Percentiles rank a stretch among this genome's conserved stretches.
These are phyloP conservation scores for Anthophora plumipes DNA, from an alignment of 2,888 invertebrate genomes.

Conservation along the genomic window DNA sequence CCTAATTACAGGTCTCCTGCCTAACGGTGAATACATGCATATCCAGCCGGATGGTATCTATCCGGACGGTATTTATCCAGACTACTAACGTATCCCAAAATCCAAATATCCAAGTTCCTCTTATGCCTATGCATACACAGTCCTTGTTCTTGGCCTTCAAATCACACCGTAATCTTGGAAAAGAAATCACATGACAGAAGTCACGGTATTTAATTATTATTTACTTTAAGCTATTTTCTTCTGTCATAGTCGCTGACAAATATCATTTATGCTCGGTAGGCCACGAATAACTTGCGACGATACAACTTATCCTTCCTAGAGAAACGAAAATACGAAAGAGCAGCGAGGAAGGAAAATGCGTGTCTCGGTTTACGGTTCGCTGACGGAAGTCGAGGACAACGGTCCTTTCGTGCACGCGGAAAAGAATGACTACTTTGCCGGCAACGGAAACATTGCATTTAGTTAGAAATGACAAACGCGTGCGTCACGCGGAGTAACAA, in stretches of 20 bases:
- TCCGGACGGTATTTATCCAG: slow-evolving; percentile 49
- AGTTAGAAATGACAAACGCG: slow-evolving; percentile 16
- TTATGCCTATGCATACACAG: not conserved
- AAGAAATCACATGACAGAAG: slow-evolving; percentile 17
- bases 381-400: slow-evolving; percentile 39
- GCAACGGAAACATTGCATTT: slow-evolving; percentile 32
- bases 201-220: slow-evolving; percentile 27
- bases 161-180: not conserved
- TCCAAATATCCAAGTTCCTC: slow-evolving; percentile 22
- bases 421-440: slow-evolving; percentile 28
- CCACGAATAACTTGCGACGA: slow-evolving; percentile 15
- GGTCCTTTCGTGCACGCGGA: slow-evolving; percentile 12
- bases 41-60: slow-evolving; percentile 69
- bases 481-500: slow-evolving; percentile 10
- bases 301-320: slow-evolving; percentile 15
- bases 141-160: not conserved
- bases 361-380: slow-evolving; percentile 31
- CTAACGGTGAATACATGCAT: slow-evolving; percentile 80
- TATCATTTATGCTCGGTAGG: slow-evolving; percentile 19
- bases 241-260: slow-evolving; percentile 24
- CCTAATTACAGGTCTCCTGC: slow-evolving; percentile 76
- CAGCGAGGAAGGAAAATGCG: slow-evolving; percentile 2
- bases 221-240: slow-evolving; percentile 2
- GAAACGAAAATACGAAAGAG: not conserved
- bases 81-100: slow-evolving; percentile 3